phyloP scores from a whole-genome alignment of 2,797 vertebrate genomes.

The Aquila chrysaetos region DNA sequence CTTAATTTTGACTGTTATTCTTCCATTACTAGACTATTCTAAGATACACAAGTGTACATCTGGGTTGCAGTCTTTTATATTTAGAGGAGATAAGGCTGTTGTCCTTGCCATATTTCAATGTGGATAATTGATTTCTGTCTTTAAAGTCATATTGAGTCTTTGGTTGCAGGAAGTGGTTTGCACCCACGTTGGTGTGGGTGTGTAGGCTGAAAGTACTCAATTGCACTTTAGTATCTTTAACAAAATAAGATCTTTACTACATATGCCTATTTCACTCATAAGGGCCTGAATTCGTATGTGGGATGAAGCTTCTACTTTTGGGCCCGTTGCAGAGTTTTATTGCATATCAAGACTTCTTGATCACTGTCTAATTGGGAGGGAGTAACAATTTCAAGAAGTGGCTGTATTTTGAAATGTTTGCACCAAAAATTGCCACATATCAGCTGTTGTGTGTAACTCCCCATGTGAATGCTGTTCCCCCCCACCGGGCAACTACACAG shows the following conservation, averaged over 20 bases:
- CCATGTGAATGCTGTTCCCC: accelerated
- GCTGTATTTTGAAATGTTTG: background rate
- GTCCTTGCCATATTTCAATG: background rate
- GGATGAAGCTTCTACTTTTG: background rate
- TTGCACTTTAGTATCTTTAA: background rate
- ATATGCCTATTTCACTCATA: background rate
- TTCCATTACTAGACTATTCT: background rate
- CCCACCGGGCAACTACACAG: accelerated
- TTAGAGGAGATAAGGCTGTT: background rate
- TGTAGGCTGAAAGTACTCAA: background rate
- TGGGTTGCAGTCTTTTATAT: background rate
- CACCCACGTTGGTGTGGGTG: background rate
- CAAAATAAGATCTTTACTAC: background rate
- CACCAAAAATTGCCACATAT: background rate
- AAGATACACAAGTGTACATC: background rate
- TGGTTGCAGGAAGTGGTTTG: background rate
- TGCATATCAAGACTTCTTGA: background rate
- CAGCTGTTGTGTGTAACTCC: background rate
- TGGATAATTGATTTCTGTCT: background rate
- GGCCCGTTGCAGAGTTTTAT: background rate
- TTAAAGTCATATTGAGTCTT: background rate
- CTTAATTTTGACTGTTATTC: constrained; percentile 13
- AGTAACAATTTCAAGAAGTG: background rate
- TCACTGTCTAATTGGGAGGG: background rate
- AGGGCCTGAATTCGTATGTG: background rate